These are phyloP conservation scores for Zootoca vivipara DNA, from an alignment of 2,113 vertebrate species.

Conservation along the genomic window DNA sequence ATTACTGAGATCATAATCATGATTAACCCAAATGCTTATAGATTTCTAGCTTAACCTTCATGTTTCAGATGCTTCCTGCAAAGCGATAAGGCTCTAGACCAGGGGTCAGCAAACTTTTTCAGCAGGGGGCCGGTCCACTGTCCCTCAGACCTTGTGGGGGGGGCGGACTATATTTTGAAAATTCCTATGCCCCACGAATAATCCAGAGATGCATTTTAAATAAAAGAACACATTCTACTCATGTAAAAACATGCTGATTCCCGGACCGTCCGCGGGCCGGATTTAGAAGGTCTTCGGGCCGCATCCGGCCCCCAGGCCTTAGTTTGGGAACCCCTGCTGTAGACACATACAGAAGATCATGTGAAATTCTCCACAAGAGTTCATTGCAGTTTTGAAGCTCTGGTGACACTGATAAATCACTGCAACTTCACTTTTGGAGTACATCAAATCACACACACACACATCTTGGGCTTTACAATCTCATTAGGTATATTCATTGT, in stretches of 20 bases:
- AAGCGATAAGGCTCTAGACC: conserved; percentile 35
- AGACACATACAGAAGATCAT: conserved; percentile 28
- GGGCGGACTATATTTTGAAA: no score
- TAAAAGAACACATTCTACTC: no score
- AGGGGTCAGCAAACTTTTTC: no score
- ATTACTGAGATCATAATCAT: background rate
- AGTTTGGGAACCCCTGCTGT: no score
- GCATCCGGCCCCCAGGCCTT: no score
- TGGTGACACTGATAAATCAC: background rate
- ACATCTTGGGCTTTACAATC: fast-evolving
- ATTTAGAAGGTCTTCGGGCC: no score
- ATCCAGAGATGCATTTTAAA: no score
- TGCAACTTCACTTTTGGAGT: background rate
- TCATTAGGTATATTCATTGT: background rate
- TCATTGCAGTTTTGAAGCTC: background rate
- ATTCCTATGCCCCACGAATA: no score
- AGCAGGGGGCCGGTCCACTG: no score
- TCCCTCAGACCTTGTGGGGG: no score
- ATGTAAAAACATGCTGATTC: no score
- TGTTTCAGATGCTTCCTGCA: conserved; percentile 2
- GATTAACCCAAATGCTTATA: background rate
- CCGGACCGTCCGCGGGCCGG: no score
- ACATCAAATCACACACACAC: background rate
- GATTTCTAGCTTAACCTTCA: conserved; percentile 1
- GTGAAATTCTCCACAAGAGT: background rate